phyloP scores from a whole-genome alignment of 53 echinoderm and acorn worm species.

The Henricia sp. region DNA sequence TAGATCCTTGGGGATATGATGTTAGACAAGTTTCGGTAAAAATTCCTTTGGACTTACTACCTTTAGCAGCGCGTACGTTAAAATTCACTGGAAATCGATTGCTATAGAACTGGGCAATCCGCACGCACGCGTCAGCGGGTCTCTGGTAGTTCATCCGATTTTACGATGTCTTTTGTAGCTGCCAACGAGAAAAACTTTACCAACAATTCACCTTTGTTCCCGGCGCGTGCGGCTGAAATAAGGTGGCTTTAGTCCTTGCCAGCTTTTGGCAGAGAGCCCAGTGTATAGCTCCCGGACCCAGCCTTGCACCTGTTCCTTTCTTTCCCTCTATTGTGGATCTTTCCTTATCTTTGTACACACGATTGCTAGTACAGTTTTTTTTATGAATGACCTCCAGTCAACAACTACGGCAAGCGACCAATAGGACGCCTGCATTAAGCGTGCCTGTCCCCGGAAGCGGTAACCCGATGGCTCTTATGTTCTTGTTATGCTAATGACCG shows the following conservation, averaged over 20 bases:
- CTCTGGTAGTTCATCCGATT: constrained; percentile 20
- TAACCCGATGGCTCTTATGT: constrained; percentile 46
- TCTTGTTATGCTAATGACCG: constrained; percentile 63
- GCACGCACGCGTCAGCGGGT: constrained; percentile 52
- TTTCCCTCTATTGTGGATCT: constrained; percentile 37
- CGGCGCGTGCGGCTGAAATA: constrained; percentile 44
- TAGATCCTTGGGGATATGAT: too few relatives aligned
- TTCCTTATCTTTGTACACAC: constrained; percentile 60
- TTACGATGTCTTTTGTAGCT: constrained; percentile 53
- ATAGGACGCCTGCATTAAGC: constrained; percentile 48
- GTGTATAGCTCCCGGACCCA: constrained; percentile 19
- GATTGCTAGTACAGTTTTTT: constrained; percentile 56
- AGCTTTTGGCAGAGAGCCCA: constrained; percentile 62
- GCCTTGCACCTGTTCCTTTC: constrained; percentile 55
- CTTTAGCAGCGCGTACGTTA: neutral
- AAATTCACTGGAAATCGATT: constrained; percentile 25
- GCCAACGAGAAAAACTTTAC: constrained; percentile 30
- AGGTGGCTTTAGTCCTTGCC: constrained; percentile 56
- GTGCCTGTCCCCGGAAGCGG: constrained; percentile 69
- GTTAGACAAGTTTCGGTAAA: too few relatives aligned
- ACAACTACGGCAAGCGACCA: constrained; percentile 51
- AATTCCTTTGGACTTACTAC: constrained; percentile 50
- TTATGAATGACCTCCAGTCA: constrained; percentile 64
- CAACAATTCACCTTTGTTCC: constrained; percentile 58
- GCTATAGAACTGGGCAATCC: constrained; percentile 31